phyloP scores from a whole-genome alignment of 2,113 vertebrate genomes.

The Neomonachus schauinslandi region DNA sequence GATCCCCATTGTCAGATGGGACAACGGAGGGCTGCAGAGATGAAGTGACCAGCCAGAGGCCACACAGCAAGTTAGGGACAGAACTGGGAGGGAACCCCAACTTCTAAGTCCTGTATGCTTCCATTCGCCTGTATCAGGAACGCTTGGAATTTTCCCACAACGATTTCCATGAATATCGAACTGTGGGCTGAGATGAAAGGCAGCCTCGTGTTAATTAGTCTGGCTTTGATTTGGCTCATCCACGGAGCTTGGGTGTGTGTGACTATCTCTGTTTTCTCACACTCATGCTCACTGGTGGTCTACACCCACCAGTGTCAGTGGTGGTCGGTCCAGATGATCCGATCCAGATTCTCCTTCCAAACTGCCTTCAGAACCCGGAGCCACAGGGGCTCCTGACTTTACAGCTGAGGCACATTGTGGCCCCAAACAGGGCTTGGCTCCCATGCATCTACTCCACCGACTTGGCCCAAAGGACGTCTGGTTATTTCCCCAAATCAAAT shows the following conservation, averaged over 20 bases:
- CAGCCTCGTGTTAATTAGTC: not conserved
- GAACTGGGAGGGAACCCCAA: not conserved
- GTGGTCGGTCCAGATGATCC: rapidly evolving
- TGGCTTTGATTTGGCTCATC: not conserved
- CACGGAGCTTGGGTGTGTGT: not conserved
- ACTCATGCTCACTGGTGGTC: rapidly evolving
- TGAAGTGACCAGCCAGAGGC: not conserved
- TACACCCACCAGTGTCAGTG: not conserved
- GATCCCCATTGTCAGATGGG: not conserved
- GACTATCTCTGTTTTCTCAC: not conserved
- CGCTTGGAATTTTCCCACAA: not conserved
- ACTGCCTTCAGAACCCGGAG: not conserved
- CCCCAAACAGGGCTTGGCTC: not conserved
- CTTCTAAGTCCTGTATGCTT: not conserved
- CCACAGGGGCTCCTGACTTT: not conserved
- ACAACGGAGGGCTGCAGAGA: not conserved
- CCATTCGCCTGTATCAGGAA: not conserved
- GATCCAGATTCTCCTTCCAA: not conserved
- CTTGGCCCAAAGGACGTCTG: not conserved
- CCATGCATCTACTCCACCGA: not conserved
- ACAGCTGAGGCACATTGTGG: not conserved
- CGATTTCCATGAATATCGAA: not conserved
- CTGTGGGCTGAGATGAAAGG: not conserved
- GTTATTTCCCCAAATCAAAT: not conserved
- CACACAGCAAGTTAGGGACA: not conserved